Conservation (phyloP, 1,140 invertebrate genomes). For the Zaprionus lachaisei region DNA sequence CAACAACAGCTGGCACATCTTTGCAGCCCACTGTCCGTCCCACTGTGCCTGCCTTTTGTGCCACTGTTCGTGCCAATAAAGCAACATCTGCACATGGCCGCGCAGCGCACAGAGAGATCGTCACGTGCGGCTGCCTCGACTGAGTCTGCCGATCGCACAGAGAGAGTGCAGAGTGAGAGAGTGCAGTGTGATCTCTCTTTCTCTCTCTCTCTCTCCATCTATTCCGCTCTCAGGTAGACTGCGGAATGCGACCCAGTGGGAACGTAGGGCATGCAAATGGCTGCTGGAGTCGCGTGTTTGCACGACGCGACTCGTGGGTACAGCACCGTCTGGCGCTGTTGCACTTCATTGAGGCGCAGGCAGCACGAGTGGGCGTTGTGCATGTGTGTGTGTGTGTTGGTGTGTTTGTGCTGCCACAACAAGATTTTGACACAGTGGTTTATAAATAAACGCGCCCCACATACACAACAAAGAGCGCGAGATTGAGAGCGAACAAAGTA, state of each 20-base stretch:
- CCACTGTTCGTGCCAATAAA: conserved; percentile 32
- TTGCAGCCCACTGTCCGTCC: not conserved
- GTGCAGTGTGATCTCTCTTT: too few relatives aligned
- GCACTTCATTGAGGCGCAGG: conserved; percentile 57
- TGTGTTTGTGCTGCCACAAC: conserved; percentile 53
- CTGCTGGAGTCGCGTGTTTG: conserved; percentile 8
- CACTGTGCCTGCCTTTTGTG: not conserved
- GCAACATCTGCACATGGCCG: conserved; percentile 19
- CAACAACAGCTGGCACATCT: conserved; percentile 4
- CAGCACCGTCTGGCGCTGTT: conserved; percentile 65
- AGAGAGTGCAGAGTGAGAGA: not conserved
- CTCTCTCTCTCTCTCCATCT: too few relatives aligned
- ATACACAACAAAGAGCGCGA: conserved; percentile 30
- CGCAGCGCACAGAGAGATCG: conserved; percentile 17
- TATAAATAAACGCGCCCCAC: conserved; percentile 82
- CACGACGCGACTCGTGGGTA: conserved; percentile 34
- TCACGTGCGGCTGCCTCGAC: conserved; percentile 37
- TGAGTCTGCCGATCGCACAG: conserved; percentile 17
- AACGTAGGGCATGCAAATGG: not conserved
- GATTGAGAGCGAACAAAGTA: not conserved
- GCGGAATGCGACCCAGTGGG: conserved; percentile 4
- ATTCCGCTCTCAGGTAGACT: not conserved
- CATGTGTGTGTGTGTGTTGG: not conserved
- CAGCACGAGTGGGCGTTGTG: conserved; percentile 59
- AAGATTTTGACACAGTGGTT: conserved; percentile 82